A percentile compares a stretch with the other conserved stretches of the same genome.
Evolutionary conservation across 2,888 invertebrate genomes (phyloP).

Genomic region (Dasypolia templi): DNA sequence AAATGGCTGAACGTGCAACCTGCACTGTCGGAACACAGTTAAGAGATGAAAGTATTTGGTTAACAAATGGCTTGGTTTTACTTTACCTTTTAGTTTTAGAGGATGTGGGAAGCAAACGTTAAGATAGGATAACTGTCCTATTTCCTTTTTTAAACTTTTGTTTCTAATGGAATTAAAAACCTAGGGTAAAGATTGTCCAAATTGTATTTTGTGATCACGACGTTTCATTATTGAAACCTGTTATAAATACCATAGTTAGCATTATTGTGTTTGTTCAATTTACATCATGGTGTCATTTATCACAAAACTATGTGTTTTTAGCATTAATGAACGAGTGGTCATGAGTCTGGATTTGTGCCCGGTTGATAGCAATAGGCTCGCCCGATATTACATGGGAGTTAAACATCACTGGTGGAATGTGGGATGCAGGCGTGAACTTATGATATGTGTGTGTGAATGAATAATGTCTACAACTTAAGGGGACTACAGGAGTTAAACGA

Average conservation of each 20-base stretch:
- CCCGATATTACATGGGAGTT: too few relatives aligned
- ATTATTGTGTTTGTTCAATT: not conserved
- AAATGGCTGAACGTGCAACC: slow-evolving; percentile 49
- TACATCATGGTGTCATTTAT: not conserved
- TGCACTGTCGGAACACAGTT: slow-evolving; percentile 42
- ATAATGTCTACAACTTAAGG: too few relatives aligned
- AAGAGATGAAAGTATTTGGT: slow-evolving; percentile 48
- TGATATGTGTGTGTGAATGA: too few relatives aligned
- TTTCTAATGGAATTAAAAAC: not conserved
- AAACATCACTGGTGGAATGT: too few relatives aligned
- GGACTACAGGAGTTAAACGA: too few relatives aligned
- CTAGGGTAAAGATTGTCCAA: not conserved
- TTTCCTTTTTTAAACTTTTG: not conserved
- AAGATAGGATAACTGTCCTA: not conserved
- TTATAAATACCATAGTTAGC: not conserved
- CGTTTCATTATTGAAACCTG: not conserved
- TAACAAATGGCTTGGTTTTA: slow-evolving; percentile 41
- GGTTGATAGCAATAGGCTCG: too few relatives aligned
- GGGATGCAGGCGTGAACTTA: too few relatives aligned
- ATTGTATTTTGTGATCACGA: not conserved
- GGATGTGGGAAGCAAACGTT: not conserved
- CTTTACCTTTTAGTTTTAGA: slow-evolving; percentile 21
- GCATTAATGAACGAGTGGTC: too few relatives aligned
- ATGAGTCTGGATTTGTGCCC: too few relatives aligned
- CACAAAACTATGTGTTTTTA: not conserved